Percentiles rank a stretch among this genome's conserved stretches.
These are phyloP conservation scores for Tenodera sinensis DNA, from an alignment of 2,888 invertebrate species.

Conservation along the genomic window DNA sequence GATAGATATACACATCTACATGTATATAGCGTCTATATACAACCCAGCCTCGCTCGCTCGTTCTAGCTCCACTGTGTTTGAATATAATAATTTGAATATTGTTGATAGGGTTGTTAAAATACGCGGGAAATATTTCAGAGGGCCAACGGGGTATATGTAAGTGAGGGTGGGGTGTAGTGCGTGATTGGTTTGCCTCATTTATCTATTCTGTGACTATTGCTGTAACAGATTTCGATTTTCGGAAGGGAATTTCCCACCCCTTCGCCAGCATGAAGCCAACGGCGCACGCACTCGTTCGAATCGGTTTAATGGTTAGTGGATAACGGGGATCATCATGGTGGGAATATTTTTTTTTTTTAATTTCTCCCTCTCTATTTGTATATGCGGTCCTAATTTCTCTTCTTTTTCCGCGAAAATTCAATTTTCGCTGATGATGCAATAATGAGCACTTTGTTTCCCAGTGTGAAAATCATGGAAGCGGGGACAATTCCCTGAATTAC, in stretches of 20 bases:
- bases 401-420: not conserved
- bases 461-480: constrained; percentile 2
- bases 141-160: not conserved
- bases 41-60: not conserved
- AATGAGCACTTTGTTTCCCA: not conserved
- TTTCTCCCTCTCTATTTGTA: not conserved
- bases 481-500: not conserved
- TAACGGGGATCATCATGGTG: constrained; percentile 2
- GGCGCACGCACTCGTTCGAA: not conserved
- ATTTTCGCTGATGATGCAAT: constrained; percentile 11
- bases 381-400: not conserved
- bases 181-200: constrained; percentile 11
- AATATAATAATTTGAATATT: constrained; percentile 19
- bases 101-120: constrained; percentile 19
- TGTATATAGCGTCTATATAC: not conserved
- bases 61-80: not conserved
- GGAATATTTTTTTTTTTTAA: not conserved
- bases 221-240: constrained; percentile 17
- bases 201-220: constrained; percentile 1
- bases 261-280: not conserved
- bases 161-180: not conserved
- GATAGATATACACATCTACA: constrained; percentile 5
- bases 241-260: not conserved
- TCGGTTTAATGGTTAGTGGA: constrained; percentile 15
- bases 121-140: constrained; percentile 19